phyloP scores from a whole-genome alignment of 2,888 invertebrate genomes.

The Dastarcus helophoroides region DNA sequence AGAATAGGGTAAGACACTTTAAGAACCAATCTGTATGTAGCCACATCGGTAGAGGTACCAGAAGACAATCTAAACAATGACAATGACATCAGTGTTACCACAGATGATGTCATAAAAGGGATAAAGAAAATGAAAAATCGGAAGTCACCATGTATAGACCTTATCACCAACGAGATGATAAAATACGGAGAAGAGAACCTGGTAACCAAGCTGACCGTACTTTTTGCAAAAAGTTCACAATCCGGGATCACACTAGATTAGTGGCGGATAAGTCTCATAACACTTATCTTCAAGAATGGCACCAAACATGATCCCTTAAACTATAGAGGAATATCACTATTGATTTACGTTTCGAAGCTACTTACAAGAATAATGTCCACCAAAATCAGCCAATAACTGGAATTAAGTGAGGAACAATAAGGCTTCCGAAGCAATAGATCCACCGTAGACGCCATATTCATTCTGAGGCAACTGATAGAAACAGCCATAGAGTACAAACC shows the following conservation, averaged over 20 bases:
- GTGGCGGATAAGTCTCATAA: slow-evolving; percentile 2
- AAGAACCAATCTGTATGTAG: not conserved
- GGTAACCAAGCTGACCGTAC: too few species aligned
- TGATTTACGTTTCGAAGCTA: not conserved
- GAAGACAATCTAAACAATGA: too few species aligned
- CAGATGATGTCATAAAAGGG: not conserved
- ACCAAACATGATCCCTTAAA: too few species aligned
- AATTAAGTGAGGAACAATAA: not conserved
- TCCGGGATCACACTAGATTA: slow-evolving; percentile 2
- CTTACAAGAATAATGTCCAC: slow-evolving; percentile 2
- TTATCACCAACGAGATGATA: not conserved
- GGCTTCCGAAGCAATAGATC: too few species aligned
- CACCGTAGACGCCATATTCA: too few species aligned
- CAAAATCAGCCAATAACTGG: not conserved
- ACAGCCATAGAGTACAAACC: slow-evolving; percentile 1
- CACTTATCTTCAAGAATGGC: not conserved
- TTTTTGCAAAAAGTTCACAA: not conserved
- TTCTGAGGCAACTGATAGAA: slow-evolving; percentile 1
- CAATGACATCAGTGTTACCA: not conserved
- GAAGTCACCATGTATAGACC: too few species aligned
- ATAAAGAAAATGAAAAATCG: not conserved
- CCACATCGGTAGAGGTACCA: not conserved
- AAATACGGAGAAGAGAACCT: too few species aligned
- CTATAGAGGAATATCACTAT: not conserved
- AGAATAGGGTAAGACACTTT: not conserved